These are phyloP conservation scores for Caenorhabditis remanei DNA, from an alignment of 1,140 invertebrate species.

Conservation along the genomic window DNA sequence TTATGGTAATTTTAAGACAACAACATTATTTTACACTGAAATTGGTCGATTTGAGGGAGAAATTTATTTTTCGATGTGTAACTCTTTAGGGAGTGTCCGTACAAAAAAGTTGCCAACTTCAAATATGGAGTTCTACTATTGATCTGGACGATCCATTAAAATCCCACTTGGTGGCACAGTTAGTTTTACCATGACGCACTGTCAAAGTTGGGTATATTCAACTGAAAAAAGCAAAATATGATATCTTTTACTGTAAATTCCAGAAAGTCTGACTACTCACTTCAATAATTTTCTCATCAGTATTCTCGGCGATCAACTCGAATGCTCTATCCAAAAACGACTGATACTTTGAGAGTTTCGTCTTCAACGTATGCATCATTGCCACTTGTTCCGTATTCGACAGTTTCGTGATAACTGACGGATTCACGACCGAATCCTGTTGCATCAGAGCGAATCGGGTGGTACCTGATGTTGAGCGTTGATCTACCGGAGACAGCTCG, in stretches of 20 bases:
- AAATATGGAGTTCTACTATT: too few species aligned
- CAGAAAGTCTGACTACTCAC: slow-evolving; percentile 41
- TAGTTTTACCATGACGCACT: too few species aligned
- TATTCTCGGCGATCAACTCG: slow-evolving; percentile 70
- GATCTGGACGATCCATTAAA: too few species aligned
- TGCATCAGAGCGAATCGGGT: slow-evolving; percentile 65
- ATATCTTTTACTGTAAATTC: not conserved
- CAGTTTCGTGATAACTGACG: slow-evolving; percentile 73
- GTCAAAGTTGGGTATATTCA: too few species aligned
- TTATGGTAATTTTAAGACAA: too few species aligned
- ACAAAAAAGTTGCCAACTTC: too few species aligned
- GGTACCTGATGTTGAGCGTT: slow-evolving; percentile 67
- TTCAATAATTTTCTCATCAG: slow-evolving; percentile 68
- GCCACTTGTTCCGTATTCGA: slow-evolving; percentile 76
- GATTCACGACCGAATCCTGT: slow-evolving; percentile 75
- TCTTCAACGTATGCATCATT: slow-evolving; percentile 77
- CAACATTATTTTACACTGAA: too few species aligned
- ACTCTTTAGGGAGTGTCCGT: too few species aligned
- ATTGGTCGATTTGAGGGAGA: too few species aligned
- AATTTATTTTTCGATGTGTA: too few species aligned
- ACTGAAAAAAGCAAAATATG: too few species aligned
- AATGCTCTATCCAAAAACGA: slow-evolving; percentile 76
- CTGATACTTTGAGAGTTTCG: slow-evolving; percentile 77
- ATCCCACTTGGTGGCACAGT: too few species aligned
- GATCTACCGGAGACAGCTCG: slow-evolving; percentile 70